phyloP scores from a whole-genome alignment of 2,888 invertebrate genomes.

The Agrilus mali region DNA sequence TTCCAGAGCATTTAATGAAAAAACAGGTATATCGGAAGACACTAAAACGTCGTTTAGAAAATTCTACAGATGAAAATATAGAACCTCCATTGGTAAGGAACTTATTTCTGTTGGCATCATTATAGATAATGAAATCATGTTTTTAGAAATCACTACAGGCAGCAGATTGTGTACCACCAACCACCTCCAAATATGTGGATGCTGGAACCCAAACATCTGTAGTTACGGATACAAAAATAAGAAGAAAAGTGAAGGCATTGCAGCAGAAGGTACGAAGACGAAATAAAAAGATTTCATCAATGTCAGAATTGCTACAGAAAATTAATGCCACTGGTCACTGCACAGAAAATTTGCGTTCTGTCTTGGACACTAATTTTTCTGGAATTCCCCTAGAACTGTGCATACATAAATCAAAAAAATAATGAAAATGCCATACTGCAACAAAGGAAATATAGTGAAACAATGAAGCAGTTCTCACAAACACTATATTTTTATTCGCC shows the following conservation, averaged over 20 bases:
- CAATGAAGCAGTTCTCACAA: constrained; percentile 5
- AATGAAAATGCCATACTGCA: not conserved
- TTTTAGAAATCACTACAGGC: no score
- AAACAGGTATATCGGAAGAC: no score
- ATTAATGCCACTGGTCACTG: not conserved
- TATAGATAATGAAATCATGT: no score
- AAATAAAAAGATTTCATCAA: constrained; percentile 3
- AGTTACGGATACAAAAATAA: no score
- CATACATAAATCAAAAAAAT: not conserved
- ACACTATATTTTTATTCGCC: constrained; percentile 5
- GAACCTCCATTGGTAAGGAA: no score
- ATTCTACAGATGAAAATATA: no score
- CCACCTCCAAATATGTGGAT: no score
- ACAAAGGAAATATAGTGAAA: not conserved
- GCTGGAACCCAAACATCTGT: no score
- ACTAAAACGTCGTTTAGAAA: no score
- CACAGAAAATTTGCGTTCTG: not conserved
- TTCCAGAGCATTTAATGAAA: no score
- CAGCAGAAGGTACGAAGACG: constrained; percentile 2
- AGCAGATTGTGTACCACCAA: no score
- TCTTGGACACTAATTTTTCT: not conserved
- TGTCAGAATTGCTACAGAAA: constrained; percentile 1
- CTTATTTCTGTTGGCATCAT: no score
- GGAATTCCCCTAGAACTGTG: constrained; percentile 1
- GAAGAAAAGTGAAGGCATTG: constrained; percentile 4